phyloP scores from a whole-genome alignment of 53 echinoderm and acorn worm genomes.

The Mesocentrotus franciscanus region DNA sequence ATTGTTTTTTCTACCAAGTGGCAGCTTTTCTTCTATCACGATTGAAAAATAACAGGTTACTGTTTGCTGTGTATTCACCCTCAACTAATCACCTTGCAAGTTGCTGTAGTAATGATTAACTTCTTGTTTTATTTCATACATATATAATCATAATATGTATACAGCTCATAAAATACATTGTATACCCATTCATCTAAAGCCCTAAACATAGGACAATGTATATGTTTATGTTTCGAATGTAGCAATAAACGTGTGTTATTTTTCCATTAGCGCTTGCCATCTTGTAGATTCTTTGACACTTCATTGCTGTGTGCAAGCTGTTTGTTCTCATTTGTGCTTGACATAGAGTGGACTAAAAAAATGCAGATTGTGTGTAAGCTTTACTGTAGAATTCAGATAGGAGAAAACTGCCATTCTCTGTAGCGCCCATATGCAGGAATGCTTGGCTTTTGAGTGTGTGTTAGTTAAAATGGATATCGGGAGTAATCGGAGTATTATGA shows the following conservation, averaged over 20 bases:
- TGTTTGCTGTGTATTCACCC: neutral
- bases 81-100: slow-evolving; percentile 6
- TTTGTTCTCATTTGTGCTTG: neutral
- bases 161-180: too few species aligned
- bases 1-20: too few species aligned
- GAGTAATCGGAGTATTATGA: too few species aligned
- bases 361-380: neutral
- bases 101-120: neutral
- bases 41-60: neutral
- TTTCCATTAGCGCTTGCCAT: neutral
- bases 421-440: too few species aligned
- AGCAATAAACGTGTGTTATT: neutral
- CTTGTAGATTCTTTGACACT: neutral
- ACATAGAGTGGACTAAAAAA: too few species aligned
- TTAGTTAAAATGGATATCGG: too few species aligned
- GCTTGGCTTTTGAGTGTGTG: too few species aligned
- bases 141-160: too few species aligned
- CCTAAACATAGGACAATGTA: too few species aligned
- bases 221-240: too few species aligned
- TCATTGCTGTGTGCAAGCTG: neutral
- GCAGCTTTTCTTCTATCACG: neutral
- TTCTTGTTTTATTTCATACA: neutral
- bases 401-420: too few species aligned
- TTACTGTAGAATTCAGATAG: neutral
- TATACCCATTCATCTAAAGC: too few species aligned